Evolutionary conservation across 2,113 vertebrate species (phyloP).

Genomic region (Tenebrosternarchus preto): DNA sequence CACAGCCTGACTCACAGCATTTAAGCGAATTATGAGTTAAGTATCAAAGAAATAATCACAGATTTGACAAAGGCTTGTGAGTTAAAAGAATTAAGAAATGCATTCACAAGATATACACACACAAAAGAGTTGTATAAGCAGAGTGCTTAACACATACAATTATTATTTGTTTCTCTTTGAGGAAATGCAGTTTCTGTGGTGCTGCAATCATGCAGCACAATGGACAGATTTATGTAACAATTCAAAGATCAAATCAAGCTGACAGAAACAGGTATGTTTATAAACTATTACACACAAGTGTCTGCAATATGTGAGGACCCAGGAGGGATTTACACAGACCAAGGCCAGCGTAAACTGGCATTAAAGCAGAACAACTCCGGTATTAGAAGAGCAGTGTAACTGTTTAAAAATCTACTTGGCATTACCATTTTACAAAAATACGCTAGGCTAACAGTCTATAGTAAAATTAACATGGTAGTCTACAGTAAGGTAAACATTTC

Average conservation of each 20-base stretch:
- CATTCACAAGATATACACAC: no score
- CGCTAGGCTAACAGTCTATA: neutral
- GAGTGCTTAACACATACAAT: neutral
- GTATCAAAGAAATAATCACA: neutral
- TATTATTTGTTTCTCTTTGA: neutral
- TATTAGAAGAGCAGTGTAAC: neutral
- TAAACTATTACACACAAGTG: slow-evolving; percentile 1
- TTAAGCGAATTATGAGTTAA: neutral
- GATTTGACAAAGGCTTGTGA: neutral
- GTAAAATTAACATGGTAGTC: neutral
- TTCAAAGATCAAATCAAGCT: neutral
- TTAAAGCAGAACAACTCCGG: neutral
- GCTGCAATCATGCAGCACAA: no score
- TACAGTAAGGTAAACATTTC: neutral
- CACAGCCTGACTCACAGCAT: no score
- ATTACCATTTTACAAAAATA: neutral
- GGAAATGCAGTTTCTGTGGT: neutral
- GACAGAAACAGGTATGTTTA: neutral
- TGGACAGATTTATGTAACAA: no score
- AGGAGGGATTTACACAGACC: neutral
- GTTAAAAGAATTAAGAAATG: no score
- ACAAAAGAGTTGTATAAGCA: neutral
- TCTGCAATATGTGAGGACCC: neutral
- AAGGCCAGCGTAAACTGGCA: neutral
- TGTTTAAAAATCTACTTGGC: slow-evolving; percentile 8